These are phyloP conservation scores for Riptortus pedestris DNA, from an alignment of 1,140 invertebrate species.

Conservation along the genomic window DNA sequence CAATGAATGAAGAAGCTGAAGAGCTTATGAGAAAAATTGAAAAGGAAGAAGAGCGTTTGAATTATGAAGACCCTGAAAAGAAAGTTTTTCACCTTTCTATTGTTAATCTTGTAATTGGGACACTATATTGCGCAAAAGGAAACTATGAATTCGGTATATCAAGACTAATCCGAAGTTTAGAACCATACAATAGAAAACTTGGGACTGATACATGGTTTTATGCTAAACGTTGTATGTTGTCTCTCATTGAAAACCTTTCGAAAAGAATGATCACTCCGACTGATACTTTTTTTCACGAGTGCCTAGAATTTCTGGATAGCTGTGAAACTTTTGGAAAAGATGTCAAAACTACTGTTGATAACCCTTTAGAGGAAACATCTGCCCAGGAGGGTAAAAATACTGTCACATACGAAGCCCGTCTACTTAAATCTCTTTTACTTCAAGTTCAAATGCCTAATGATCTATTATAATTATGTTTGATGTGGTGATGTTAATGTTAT, in stretches of 20 bases:
- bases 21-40: slow-evolving; percentile 98
- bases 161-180: slow-evolving; percentile 89
- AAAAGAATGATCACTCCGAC: slow-evolving; percentile 84
- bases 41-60: slow-evolving; percentile 88
- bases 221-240: slow-evolving; percentile 87
- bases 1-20: slow-evolving; percentile 97
- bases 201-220: slow-evolving; percentile 97
- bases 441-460: slow-evolving; percentile 25
- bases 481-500: neutral
- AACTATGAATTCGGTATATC: slow-evolving; percentile 99
- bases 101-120: slow-evolving; percentile 97
- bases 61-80: slow-evolving; percentile 86
- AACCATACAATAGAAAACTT: slow-evolving; percentile 90
- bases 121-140: slow-evolving; percentile 95
- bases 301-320: slow-evolving; percentile 83
- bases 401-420: slow-evolving; percentile 82
- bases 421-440: slow-evolving; percentile 73
- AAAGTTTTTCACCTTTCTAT: slow-evolving; percentile 97
- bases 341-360: slow-evolving; percentile 72
- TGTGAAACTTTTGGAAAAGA: slow-evolving; percentile 79
- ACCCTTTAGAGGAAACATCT: slow-evolving; percentile 61
- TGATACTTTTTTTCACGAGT: slow-evolving; percentile 81
- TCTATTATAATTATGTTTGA: slow-evolving; percentile 14
- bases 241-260: slow-evolving; percentile 81
- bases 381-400: slow-evolving; percentile 75